These are phyloP conservation scores for Hyppa rectilinea DNA, from an alignment of 2,888 invertebrate species.

Conservation along the genomic window DNA sequence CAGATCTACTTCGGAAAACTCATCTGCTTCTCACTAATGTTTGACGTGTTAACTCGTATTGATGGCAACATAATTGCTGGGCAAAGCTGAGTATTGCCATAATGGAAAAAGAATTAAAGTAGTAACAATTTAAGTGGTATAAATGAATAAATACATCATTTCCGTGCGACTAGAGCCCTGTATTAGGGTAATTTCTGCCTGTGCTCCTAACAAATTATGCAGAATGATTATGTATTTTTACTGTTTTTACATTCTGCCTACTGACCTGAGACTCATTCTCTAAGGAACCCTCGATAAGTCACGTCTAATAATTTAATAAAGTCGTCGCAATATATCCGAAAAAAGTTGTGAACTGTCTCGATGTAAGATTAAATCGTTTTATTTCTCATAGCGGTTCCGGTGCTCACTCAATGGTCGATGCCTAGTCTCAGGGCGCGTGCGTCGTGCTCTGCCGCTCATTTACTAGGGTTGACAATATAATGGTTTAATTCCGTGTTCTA, in stretches of 20 bases:
- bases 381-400: conserved; percentile 44
- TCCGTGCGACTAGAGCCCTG: too few species aligned
- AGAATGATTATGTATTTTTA: too few species aligned
- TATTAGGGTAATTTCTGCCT: too few species aligned
- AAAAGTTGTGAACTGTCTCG: conserved; percentile 4
- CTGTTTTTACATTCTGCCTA: too few species aligned
- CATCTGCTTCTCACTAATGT: not conserved
- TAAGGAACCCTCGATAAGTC: not conserved
- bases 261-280: not conserved
- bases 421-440: conserved; percentile 12
- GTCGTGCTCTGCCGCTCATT: conserved; percentile 13
- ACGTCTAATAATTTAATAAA: not conserved
- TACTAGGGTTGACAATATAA: conserved; percentile 16
- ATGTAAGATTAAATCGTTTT: conserved; percentile 22
- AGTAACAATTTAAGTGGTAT: too few species aligned
- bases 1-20: conserved; percentile 23
- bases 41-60: too few species aligned
- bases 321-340: not conserved
- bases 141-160: too few species aligned
- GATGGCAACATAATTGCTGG: too few species aligned
- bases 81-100: too few species aligned
- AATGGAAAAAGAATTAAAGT: too few species aligned
- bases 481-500: not conserved
- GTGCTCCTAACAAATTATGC: too few species aligned
- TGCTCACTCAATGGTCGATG: conserved; percentile 1